These are phyloP conservation scores for Varanus komodoensis DNA, from an alignment of 2,113 vertebrate species.

Conservation along the genomic window DNA sequence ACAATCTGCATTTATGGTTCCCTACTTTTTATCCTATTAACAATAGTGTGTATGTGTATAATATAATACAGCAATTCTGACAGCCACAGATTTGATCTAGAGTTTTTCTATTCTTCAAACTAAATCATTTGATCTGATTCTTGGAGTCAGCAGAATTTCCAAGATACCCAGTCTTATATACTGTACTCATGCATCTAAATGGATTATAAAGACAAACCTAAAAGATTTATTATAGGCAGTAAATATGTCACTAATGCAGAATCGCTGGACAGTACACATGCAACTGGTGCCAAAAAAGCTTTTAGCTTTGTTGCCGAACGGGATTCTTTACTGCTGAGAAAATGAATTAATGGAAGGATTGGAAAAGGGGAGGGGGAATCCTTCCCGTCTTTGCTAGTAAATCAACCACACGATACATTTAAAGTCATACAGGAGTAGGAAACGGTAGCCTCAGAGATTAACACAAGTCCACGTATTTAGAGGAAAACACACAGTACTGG, in stretches of 20 bases:
- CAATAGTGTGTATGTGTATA: constrained; percentile 36
- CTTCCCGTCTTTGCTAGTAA: constrained; percentile 81
- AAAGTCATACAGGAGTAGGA: constrained; percentile 74
- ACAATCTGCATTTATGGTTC: constrained; percentile 34
- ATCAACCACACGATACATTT: constrained; percentile 79
- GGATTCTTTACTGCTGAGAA: constrained; percentile 87
- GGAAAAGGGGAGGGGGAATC: constrained; percentile 72
- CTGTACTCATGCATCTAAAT: constrained; percentile 79
- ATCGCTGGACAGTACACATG: constrained; percentile 86
- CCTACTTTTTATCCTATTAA: not conserved
- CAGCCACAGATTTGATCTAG: constrained; percentile 59
- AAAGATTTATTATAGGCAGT: constrained; percentile 82
- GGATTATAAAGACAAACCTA: constrained; percentile 83
- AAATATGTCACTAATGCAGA: constrained; percentile 87
- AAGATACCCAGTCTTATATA: constrained; percentile 72
- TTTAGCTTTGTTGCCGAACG: constrained; percentile 88
- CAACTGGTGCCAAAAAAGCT: constrained; percentile 87
- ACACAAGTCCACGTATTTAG: constrained; percentile 78
- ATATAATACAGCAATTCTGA: constrained; percentile 67
- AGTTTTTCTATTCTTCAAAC: constrained; percentile 70
- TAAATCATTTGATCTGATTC: constrained; percentile 77
- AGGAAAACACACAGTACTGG: constrained; percentile 70
- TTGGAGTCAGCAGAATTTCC: constrained; percentile 82
- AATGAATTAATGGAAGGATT: constrained; percentile 86
- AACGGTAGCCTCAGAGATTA: constrained; percentile 74